Conservation (phyloP, 1,140 invertebrate species). For the Calephelis virginiensis region DNA sequence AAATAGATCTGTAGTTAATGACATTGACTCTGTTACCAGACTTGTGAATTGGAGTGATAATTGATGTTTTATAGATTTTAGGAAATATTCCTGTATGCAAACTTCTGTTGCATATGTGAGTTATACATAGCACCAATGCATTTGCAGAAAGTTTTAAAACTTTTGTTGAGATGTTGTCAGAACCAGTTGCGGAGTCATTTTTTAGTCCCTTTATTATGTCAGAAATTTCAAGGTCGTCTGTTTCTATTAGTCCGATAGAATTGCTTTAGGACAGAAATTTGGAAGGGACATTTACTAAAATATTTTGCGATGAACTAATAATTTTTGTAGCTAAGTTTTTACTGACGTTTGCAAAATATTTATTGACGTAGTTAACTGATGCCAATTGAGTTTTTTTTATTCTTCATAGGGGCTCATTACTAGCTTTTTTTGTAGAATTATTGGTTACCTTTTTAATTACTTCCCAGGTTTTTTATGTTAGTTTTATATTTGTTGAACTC, state of each 20-base stretch:
- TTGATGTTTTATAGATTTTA: slow-evolving; percentile 8
- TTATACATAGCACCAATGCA: slow-evolving; percentile 4
- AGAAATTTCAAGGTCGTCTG: not conserved
- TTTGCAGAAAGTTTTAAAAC: not conserved
- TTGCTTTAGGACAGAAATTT: not conserved
- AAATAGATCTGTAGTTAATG: slow-evolving; percentile 17
- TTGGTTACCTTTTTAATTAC: slow-evolving; percentile 3
- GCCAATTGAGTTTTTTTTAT: not conserved
- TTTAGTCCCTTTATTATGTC: slow-evolving; percentile 4
- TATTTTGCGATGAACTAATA: not conserved
- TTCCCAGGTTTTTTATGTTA: slow-evolving; percentile 2
- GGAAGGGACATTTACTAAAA: not conserved
- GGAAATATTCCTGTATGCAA: slow-evolving; percentile 16
- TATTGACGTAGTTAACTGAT: slow-evolving; percentile 10
- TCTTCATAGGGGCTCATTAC: not conserved
- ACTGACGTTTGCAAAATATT: slow-evolving; percentile 16
- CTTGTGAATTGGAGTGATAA: slow-evolving; percentile 17
- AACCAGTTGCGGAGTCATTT: not conserved
- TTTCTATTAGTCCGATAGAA: not conserved
- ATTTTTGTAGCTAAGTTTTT: slow-evolving; percentile 4
- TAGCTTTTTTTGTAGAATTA: not conserved
- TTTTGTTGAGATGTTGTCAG: not conserved
- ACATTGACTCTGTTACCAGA: slow-evolving; percentile 11
- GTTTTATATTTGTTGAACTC: not conserved
- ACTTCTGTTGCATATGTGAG: not conserved